phyloP scores from a whole-genome alignment of 2,797 vertebrate genomes.

The Falco biarmicus region DNA sequence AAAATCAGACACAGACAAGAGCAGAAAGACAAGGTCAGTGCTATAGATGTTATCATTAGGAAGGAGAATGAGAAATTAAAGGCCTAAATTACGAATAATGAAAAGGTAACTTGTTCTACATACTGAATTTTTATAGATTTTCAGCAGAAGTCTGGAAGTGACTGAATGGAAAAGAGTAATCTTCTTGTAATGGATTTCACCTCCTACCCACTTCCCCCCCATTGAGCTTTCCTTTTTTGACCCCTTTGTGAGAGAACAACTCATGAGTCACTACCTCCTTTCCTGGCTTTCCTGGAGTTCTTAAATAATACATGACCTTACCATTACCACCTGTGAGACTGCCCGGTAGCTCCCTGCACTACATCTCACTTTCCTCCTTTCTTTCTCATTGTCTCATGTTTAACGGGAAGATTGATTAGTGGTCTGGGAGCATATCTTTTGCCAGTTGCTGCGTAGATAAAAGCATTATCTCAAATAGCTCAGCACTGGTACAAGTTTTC shows the following conservation, averaged over 20 bases:
- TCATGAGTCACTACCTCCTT: not conserved
- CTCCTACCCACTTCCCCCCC: not conserved
- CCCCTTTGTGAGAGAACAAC: not conserved
- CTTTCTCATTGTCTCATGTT: not conserved
- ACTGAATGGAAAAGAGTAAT: not conserved
- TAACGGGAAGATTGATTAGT: not conserved
- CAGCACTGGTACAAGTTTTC: not conserved
- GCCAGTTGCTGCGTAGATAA: not conserved
- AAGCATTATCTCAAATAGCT: not conserved
- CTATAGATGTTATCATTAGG: not conserved
- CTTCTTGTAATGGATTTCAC: not conserved
- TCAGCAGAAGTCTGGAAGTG: not conserved
- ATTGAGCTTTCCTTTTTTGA: not conserved
- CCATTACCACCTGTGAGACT: not conserved
- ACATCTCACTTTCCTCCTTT: not conserved
- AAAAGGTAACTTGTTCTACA: not conserved
- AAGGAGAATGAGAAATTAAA: constrained; percentile 6
- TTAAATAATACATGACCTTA: not conserved
- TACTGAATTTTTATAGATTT: not conserved
- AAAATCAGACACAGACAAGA: not conserved
- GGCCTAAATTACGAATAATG: not conserved
- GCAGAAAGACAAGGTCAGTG: not conserved
- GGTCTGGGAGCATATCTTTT: not conserved
- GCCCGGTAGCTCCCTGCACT: not conserved
- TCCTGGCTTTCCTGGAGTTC: not conserved